Conservation (phyloP, 53 echinoderm and acorn worm species). For the Pentamera pediparva region DNA sequence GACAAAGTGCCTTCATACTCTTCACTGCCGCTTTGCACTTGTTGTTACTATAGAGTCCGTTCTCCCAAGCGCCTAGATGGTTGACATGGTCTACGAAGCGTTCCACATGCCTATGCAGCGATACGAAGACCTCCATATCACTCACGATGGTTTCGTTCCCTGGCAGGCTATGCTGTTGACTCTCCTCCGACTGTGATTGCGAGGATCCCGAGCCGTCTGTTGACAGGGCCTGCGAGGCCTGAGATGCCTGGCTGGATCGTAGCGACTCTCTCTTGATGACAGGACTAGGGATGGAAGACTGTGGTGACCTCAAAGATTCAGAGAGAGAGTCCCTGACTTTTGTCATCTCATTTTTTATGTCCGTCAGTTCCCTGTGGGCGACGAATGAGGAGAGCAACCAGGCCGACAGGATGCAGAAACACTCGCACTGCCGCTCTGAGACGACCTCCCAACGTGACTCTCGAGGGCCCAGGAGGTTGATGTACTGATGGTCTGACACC, state of each 20-base stretch:
- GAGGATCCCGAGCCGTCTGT: neutral
- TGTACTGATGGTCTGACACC: slow-evolving; percentile 33
- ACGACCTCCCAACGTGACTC: slow-evolving; percentile 10
- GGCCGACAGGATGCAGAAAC: slow-evolving; percentile 35
- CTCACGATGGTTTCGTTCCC: neutral
- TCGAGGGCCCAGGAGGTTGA: slow-evolving; percentile 26
- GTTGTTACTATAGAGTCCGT: neutral
- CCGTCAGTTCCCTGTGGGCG: slow-evolving; percentile 14
- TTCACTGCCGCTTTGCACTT: neutral
- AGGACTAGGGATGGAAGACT: neutral
- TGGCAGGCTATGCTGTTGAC: too few species aligned
- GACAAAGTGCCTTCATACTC: neutral
- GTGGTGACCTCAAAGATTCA: too few species aligned
- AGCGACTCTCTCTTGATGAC: neutral
- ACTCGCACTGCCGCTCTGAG: slow-evolving; percentile 33
- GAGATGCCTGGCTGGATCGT: neutral
- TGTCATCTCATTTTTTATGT: neutral
- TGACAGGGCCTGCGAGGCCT: too few species aligned
- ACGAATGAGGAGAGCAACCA: slow-evolving; percentile 48
- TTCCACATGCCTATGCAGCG: neutral
- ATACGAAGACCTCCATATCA: neutral
- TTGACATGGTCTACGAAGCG: neutral
- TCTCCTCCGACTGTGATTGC: too few species aligned
- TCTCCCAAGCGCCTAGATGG: neutral
- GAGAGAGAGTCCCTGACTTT: neutral